Percentiles rank a stretch among this genome's conserved stretches.
These are phyloP conservation scores for Geotrupes spiniger DNA, from an alignment of 2,888 invertebrate species.

Conservation along the genomic window DNA sequence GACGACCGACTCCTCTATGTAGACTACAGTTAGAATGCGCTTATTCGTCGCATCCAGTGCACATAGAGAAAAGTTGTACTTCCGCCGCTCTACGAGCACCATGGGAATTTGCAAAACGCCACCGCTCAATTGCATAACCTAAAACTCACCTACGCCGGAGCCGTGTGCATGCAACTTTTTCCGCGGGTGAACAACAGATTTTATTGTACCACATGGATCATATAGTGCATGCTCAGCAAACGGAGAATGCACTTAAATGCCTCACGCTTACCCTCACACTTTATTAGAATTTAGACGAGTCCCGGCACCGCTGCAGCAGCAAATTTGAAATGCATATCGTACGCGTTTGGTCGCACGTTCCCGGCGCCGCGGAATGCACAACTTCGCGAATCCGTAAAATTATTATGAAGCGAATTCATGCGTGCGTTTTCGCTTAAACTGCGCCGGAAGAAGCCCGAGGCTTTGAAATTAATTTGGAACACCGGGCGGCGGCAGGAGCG, in stretches of 20 bases:
- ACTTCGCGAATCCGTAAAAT: too few species aligned
- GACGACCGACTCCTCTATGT: too few species aligned
- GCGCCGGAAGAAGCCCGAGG: too few species aligned
- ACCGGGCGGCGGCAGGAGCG: too few species aligned
- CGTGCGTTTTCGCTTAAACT: too few species aligned
- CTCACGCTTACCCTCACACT: neutral
- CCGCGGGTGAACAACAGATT: conserved; percentile 5
- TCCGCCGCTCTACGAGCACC: conserved; percentile 23
- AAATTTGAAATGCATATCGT: conserved; percentile 1
- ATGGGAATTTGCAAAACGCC: conserved; percentile 20
- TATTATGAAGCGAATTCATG: too few species aligned
- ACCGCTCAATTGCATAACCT: conserved; percentile 19
- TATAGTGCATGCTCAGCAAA: conserved; percentile 5
- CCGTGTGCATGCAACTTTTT: neutral
- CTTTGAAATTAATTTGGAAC: too few species aligned
- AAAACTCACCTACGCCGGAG: neutral
- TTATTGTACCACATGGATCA: conserved; percentile 6
- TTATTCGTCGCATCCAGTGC: too few species aligned
- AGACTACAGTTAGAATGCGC: too few species aligned
- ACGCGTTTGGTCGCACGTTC: too few species aligned
- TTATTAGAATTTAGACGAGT: conserved; percentile 4
- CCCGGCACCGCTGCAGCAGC: neutral
- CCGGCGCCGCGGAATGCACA: too few species aligned
- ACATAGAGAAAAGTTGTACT: conserved; percentile 14
- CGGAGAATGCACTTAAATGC: conserved; percentile 2